Percentiles rank a stretch among this genome's conserved stretches.
Conservation (phyloP, 2,113 vertebrate species). For the Anhinga anhinga region DNA sequence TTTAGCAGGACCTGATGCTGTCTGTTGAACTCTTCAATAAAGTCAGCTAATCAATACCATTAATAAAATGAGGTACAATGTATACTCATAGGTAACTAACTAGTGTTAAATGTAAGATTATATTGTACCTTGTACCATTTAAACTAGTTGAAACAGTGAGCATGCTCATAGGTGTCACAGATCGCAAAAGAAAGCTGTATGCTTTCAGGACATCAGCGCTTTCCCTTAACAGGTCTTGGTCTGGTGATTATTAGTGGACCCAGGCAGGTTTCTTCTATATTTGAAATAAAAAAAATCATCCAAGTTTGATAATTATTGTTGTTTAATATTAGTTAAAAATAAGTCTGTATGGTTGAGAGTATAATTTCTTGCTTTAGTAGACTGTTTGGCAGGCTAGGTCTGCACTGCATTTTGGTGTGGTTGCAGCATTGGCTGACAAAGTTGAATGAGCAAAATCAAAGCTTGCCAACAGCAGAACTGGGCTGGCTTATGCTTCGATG, state of each 20-base stretch:
- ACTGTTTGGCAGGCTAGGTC: not conserved
- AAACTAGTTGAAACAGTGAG: not conserved
- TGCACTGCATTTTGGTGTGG: not conserved
- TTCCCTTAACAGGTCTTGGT: not conserved
- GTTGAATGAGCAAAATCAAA: constrained; percentile 20
- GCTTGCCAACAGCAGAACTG: not conserved
- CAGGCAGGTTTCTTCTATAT: not conserved
- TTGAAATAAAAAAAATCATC: not conserved
- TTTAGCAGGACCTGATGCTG: not conserved
- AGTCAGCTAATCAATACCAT: not conserved
- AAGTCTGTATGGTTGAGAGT: not conserved
- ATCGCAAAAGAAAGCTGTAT: not conserved
- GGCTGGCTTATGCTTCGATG: not conserved
- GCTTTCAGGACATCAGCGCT: not conserved
- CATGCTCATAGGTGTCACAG: not conserved
- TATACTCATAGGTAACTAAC: not conserved
- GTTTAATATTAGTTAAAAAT: not conserved
- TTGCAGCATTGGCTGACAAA: constrained; percentile 35
- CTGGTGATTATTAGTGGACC: not conserved
- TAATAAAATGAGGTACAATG: not conserved
- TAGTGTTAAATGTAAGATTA: not conserved
- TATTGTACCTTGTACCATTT: not conserved
- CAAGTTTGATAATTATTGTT: not conserved
- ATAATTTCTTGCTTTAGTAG: not conserved
- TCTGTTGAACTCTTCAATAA: not conserved